Percentiles rank a stretch among this genome's conserved stretches.
Conservation (phyloP, 2,797 vertebrate species). For the Tarsius wallacei region DNA sequence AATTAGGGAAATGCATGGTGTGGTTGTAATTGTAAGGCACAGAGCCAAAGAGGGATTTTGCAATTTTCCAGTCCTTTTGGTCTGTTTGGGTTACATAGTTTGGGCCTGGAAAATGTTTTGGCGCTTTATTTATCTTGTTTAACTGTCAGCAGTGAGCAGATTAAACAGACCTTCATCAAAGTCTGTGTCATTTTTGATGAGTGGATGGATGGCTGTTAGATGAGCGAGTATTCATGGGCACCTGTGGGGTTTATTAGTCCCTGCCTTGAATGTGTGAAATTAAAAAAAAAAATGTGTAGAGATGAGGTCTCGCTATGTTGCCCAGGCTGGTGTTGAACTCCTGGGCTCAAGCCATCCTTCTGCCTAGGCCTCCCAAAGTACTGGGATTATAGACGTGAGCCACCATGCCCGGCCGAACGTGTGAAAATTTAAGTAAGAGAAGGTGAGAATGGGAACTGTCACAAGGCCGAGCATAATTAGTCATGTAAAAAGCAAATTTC, state of each 20-base stretch:
- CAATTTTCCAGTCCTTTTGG: conserved; percentile 64
- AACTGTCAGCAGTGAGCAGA: conserved; percentile 36
- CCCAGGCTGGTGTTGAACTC: too few species aligned
- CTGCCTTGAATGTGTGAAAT: neutral
- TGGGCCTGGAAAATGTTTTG: conserved; percentile 38
- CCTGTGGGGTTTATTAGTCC: neutral
- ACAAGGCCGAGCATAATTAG: neutral
- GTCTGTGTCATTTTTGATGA: conserved; percentile 44
- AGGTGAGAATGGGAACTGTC: neutral
- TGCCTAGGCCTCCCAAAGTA: too few species aligned
- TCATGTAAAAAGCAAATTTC: neutral
- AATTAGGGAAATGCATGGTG: neutral
- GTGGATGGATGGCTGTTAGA: conserved; percentile 34
- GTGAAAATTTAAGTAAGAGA: neutral
- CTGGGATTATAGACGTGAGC: too few species aligned
- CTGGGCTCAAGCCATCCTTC: too few species aligned
- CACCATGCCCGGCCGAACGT: too few species aligned
- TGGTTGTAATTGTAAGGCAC: neutral
- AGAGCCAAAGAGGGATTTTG: conserved; percentile 64
- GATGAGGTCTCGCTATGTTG: too few species aligned
- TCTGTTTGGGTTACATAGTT: neutral
- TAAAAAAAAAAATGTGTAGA: too few species aligned
- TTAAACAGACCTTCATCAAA: conserved; percentile 11
- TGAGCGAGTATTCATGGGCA: conserved; percentile 19
- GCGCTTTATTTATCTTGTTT: conserved; percentile 27